Percentiles rank a stretch among this genome's conserved stretches.
Conservation (phyloP, 92 coral and sea anemone genomes). For the Epizoanthus fatuus region DNA sequence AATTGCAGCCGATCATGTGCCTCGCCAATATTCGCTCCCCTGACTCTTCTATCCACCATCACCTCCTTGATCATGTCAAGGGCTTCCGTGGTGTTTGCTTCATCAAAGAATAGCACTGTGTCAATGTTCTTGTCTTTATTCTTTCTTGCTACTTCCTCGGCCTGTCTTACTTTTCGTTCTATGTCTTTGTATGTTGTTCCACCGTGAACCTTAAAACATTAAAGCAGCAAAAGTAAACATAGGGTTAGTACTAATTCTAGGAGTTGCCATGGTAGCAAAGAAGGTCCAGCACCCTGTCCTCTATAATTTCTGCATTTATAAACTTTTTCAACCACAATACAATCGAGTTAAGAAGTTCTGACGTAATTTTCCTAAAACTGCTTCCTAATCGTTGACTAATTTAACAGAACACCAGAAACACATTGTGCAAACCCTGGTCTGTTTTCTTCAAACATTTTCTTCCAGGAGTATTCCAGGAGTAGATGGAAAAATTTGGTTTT, state of each 20-base stretch:
- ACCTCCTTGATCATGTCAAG: constrained; percentile 85
- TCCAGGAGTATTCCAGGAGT: too few relatives aligned
- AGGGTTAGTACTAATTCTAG: too few relatives aligned
- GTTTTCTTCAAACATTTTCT: too few relatives aligned
- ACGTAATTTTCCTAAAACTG: too few relatives aligned
- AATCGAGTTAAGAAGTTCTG: too few relatives aligned
- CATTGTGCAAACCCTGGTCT: too few relatives aligned
- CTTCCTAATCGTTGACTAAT: too few relatives aligned
- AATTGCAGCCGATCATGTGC: constrained; percentile 76
- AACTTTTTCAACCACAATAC: not conserved
- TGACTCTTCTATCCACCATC: constrained; percentile 88
- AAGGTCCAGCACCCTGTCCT: too few relatives aligned
- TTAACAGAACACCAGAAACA: too few relatives aligned
- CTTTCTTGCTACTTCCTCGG: constrained; percentile 73
- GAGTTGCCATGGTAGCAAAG: too few relatives aligned
- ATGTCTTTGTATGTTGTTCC: constrained; percentile 87
- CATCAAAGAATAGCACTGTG: constrained; percentile 87
- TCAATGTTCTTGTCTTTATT: constrained; percentile 74
- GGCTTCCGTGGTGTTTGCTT: constrained; percentile 92
- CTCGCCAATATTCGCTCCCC: constrained; percentile 76
- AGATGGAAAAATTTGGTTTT: too few relatives aligned
- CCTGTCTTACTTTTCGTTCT: constrained; percentile 76
- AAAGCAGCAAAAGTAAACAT: not conserved
- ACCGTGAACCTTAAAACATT: constrained; percentile 79
- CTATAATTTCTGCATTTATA: too few relatives aligned